phyloP scores from a whole-genome alignment of 1,140 invertebrate species.

The Lerema accius region DNA sequence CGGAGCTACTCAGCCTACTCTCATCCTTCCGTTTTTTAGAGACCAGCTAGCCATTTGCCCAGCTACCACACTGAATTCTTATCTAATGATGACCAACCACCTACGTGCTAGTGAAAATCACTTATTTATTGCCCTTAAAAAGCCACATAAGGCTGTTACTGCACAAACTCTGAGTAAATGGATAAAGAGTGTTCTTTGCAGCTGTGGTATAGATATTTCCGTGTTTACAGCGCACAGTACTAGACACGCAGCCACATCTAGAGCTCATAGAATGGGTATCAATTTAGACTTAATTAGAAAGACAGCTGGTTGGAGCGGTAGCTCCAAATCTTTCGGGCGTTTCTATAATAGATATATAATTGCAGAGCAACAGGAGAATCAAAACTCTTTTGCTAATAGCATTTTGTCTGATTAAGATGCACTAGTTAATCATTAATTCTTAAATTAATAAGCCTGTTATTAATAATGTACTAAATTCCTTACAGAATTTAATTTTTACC shows the following conservation, averaged over 20 bases:
- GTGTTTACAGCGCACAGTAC: constrained; percentile 30
- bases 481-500: no score
- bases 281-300: constrained; percentile 7
- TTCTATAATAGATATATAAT: background rate
- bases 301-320: background rate
- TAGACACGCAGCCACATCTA: constrained; percentile 22
- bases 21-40: constrained; percentile 23
- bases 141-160: background rate
- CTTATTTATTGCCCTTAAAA: constrained; percentile 1
- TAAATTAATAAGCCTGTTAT: no score
- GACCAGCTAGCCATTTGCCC: constrained; percentile 15
- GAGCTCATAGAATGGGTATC: background rate
- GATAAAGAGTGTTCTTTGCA: constrained; percentile 14
- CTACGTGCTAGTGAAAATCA: background rate
- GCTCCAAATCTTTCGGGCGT: background rate
- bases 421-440: no score
- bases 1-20: constrained; percentile 1
- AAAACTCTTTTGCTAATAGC: no score
- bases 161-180: constrained; percentile 10
- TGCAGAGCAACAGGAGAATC: background rate
- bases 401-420: no score
- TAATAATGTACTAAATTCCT: no score
- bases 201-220: constrained; percentile 25
- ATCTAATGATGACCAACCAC: background rate
- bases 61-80: background rate